These are phyloP conservation scores for Lordiphosa stackelbergi DNA, from an alignment of 1,140 invertebrate species.

Conservation along the genomic window DNA sequence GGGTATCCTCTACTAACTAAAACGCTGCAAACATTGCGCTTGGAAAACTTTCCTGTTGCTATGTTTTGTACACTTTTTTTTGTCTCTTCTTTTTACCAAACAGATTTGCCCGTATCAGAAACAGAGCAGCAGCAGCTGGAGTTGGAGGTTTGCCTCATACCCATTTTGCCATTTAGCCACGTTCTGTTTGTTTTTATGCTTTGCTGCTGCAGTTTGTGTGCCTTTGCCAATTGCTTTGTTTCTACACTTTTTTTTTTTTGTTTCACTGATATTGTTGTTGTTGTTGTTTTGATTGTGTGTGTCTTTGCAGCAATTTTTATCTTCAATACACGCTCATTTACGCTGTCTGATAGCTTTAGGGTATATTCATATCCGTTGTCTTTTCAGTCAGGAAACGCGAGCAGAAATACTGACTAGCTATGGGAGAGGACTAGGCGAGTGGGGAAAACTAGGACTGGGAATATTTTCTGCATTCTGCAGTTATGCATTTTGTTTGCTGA, in stretches of 20 bases:
- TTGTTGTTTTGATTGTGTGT: constrained; percentile 9
- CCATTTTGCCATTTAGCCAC: constrained; percentile 60
- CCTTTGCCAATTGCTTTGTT: constrained; percentile 20
- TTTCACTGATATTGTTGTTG: background rate
- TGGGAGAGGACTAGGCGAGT: constrained; percentile 7
- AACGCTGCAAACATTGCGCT: constrained; percentile 30
- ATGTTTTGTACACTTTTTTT: constrained; percentile 17
- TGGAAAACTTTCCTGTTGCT: constrained; percentile 30
- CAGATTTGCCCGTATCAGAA: constrained; percentile 59
- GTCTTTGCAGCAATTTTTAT: constrained; percentile 55
- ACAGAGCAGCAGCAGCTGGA: constrained; percentile 41
- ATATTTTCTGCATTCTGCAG: constrained; percentile 26
- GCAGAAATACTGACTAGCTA: constrained; percentile 28
- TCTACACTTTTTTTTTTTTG: constrained; percentile 5
- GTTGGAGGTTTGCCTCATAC: constrained; percentile 19
- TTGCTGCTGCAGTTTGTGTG: constrained; percentile 22
- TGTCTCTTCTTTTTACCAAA: constrained; percentile 34
- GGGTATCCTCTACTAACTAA: constrained; percentile 16
- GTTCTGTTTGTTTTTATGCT: constrained; percentile 63
- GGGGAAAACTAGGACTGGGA: background rate
- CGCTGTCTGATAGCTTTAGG: constrained; percentile 69
- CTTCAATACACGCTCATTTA: constrained; percentile 71
- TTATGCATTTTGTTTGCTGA: constrained; percentile 38
- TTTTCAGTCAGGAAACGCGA: constrained; percentile 34
- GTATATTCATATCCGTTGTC: constrained; percentile 73